Conservation (phyloP, 2,113 vertebrate species). For the Hypomesus transpacificus region DNA sequence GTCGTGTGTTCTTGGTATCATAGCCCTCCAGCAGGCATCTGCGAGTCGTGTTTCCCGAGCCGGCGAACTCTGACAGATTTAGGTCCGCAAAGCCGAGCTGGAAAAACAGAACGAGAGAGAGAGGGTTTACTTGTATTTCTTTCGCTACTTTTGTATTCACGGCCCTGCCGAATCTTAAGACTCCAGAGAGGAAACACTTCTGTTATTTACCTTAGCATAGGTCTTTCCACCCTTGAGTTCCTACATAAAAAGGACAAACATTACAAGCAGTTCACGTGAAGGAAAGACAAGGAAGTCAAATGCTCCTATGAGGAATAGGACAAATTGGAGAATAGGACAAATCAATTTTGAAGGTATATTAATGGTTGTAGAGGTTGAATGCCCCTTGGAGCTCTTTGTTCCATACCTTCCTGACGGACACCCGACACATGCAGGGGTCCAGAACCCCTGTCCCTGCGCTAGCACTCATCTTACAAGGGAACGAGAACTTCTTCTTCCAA, state of each 20-base stretch:
- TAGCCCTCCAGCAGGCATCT: constrained; percentile 97
- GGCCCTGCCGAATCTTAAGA: no score
- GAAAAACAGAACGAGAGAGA: constrained; percentile 33
- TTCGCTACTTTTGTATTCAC: no score
- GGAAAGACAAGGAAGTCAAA: no score
- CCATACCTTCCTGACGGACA: constrained; percentile 92
- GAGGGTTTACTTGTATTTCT: constrained; percentile 5
- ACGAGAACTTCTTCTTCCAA: constrained; percentile 90
- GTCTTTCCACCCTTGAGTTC: constrained; percentile 96
- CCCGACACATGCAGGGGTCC: constrained; percentile 89
- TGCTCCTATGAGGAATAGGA: no score
- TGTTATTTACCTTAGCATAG: constrained; percentile 86
- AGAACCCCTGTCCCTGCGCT: constrained; percentile 87
- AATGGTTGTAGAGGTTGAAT: neutral
- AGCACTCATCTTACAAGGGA: constrained; percentile 96
- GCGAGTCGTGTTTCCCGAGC: constrained; percentile 91
- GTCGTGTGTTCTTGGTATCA: constrained; percentile 97
- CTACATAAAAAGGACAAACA: constrained; percentile 55
- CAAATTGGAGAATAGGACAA: no score
- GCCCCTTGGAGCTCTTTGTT: no score
- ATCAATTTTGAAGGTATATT: no score
- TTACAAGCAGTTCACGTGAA: neutral
- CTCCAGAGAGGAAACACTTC: no score
- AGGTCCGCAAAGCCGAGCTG: constrained; percentile 97
- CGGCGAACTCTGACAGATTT: constrained; percentile 97